These are phyloP conservation scores for Daphoenositta chrysoptera DNA, from an alignment of 2,113 vertebrate genomes.

Conservation along the genomic window DNA sequence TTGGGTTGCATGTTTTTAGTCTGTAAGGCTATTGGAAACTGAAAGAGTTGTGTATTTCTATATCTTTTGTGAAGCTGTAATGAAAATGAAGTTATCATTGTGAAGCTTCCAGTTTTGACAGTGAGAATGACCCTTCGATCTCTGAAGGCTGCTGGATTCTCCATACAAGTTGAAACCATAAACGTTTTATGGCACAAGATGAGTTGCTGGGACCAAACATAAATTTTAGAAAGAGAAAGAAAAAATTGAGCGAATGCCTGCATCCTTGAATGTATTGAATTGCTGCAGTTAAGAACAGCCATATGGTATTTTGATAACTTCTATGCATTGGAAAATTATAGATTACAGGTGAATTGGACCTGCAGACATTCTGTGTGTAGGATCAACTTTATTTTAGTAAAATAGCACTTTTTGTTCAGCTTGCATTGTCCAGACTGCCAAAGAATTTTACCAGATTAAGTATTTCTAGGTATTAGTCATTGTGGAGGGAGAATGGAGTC, in stretches of 20 bases:
- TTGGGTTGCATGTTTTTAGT: not conserved
- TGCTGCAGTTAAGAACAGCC: not conserved
- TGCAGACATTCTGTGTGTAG: not conserved
- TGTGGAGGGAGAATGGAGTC: not conserved
- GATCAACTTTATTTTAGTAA: not conserved
- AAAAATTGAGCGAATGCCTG: not conserved
- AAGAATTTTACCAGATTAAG: not conserved
- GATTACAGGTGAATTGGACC: not conserved
- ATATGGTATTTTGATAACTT: not conserved
- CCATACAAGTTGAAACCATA: constrained; percentile 10
- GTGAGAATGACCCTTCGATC: constrained; percentile 6
- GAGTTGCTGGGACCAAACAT: constrained; percentile 8
- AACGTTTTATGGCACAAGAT: constrained; percentile 1
- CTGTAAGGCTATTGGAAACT: not conserved
- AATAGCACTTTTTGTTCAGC: not conserved
- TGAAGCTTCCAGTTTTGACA: constrained; percentile 31
- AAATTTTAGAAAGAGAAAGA: constrained; percentile 15
- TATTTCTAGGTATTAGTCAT: not conserved
- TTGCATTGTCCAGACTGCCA: not conserved
- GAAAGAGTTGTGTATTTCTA: not conserved
- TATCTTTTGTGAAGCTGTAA: not conserved
- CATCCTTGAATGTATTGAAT: not conserved
- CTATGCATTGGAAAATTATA: not conserved
- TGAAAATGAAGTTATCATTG: constrained; percentile 24
- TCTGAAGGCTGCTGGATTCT: constrained; percentile 25